Conservation (phyloP, 2,888 invertebrate species). For the Hybos culiciformis region DNA sequence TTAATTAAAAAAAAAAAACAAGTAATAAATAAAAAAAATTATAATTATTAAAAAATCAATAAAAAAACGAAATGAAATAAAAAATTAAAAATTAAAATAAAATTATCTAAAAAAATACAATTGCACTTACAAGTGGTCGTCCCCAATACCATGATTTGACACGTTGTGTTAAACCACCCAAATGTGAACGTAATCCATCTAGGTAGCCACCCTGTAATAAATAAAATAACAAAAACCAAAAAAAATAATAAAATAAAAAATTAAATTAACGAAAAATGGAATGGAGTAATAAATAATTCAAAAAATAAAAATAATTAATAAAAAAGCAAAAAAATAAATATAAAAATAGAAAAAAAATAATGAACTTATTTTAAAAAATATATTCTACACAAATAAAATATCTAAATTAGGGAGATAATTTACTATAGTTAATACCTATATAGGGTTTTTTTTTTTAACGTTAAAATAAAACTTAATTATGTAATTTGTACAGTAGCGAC, state of each 20-base stretch:
- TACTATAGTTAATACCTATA: no score
- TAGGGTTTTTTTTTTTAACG: no score
- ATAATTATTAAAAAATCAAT: neutral
- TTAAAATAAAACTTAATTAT: no score
- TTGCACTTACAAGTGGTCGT: constrained; percentile 86
- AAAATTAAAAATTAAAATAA: neutral
- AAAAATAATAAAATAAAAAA: constrained; percentile 21
- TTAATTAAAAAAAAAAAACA: neutral
- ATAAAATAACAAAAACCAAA: constrained; percentile 30
- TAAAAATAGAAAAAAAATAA: no score
- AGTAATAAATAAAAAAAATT: neutral
- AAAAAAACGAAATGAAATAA: neutral
- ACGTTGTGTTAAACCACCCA: constrained; percentile 93
- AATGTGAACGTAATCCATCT: constrained; percentile 86
- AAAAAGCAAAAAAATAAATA: no score
- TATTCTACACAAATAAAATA: no score
- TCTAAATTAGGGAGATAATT: no score
- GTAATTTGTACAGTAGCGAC: no score
- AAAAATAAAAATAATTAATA: neutral
- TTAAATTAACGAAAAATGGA: neutral
- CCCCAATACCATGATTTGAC: constrained; percentile 96
- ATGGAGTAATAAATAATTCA: neutral
- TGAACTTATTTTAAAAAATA: no score
- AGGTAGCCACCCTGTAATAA: constrained; percentile 77
- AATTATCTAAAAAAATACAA: constrained; percentile 29